A percentile compares a stretch with the other conserved stretches of the same genome.
phyloP scores from a whole-genome alignment of 1,140 invertebrate species.

The Drosophila teissieri region DNA sequence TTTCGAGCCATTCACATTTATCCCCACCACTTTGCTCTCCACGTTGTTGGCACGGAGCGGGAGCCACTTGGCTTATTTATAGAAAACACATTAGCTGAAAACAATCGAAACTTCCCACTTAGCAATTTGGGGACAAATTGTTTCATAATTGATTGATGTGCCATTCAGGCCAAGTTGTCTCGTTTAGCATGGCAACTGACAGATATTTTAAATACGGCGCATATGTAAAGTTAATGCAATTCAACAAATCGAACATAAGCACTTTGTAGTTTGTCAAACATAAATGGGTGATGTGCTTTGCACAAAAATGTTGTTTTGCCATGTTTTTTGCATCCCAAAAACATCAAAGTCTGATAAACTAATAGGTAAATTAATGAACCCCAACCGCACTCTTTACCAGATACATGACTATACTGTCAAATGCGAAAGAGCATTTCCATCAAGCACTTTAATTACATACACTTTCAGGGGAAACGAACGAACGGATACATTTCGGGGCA shows the following conservation, averaged over 20 bases:
- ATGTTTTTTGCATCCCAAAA: no score
- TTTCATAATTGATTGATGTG: slow-evolving; percentile 81
- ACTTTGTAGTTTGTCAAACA: slow-evolving; percentile 24
- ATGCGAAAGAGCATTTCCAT: not conserved
- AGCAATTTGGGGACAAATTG: slow-evolving; percentile 67
- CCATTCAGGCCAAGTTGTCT: slow-evolving; percentile 23
- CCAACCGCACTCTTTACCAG: not conserved
- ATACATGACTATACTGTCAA: not conserved
- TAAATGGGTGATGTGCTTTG: not conserved
- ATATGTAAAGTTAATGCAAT: slow-evolving; percentile 32
- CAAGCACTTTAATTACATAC: not conserved
- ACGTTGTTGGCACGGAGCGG: not conserved
- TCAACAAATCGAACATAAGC: slow-evolving; percentile 20
- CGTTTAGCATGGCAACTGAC: slow-evolving; percentile 9
- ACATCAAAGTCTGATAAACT: not conserved
- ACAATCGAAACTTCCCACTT: slow-evolving; percentile 65
- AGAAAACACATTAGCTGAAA: slow-evolving; percentile 73
- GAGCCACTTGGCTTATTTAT: slow-evolving; percentile 61
- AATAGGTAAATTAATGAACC: not conserved
- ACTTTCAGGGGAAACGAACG: not conserved
- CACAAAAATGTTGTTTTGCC: no score
- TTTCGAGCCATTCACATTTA: not conserved
- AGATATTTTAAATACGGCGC: slow-evolving; percentile 13
- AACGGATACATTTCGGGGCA: not conserved
- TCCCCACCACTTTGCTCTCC: not conserved